Base-by-base conservation (phyloP, 2,113 vertebrate species). In the Passer domesticus region DNA sequence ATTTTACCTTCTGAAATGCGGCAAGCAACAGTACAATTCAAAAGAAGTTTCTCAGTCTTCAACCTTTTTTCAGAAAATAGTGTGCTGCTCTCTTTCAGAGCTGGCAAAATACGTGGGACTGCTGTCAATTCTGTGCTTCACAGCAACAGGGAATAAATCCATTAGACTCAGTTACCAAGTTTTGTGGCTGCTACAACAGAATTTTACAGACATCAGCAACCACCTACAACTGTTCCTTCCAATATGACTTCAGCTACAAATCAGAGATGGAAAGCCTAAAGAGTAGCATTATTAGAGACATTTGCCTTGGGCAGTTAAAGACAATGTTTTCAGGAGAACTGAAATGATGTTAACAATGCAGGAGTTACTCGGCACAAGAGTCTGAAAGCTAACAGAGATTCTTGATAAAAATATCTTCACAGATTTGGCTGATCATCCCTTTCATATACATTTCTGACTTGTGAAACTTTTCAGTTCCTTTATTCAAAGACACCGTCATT, bases 271-370 rank as follows among this genome's bases (percentile, higher is more conserved):
- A 63, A 87, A 75, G n/a, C 25, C 44, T 35, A 58, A 25, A 35
- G 91, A 90, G 39, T 3, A 43, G 37, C 30, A 50, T 62, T 68
- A 59, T 56, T 47, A 50, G 22, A 86, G 53, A 85, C 25, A 39
- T 33, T 22, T 67, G 64, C 72, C 50, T 62, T 22, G 15, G 27
- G 41, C 24, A 78, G 15, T n/a, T 78, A 56, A 68, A 79, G 15
- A 55, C 35, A 16, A 43, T 15, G 6, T 59, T 49, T 82, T 67
- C 19, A 62, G 9, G 23, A 81, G 33, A 83, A 70, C 15, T 23
- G 11, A 59, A 81, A 74, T 21, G 0, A 66, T 44, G 16, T 56
- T 63, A 84, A 91, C 0, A 0, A 56, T 14, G 20, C 69, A 91
- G 24, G 77, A 77, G 25, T 50, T 63, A 41, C 44, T 8, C 31